Base-by-base conservation (phyloP, 2,797 vertebrate species). In the Gallirallus australis region DNA sequence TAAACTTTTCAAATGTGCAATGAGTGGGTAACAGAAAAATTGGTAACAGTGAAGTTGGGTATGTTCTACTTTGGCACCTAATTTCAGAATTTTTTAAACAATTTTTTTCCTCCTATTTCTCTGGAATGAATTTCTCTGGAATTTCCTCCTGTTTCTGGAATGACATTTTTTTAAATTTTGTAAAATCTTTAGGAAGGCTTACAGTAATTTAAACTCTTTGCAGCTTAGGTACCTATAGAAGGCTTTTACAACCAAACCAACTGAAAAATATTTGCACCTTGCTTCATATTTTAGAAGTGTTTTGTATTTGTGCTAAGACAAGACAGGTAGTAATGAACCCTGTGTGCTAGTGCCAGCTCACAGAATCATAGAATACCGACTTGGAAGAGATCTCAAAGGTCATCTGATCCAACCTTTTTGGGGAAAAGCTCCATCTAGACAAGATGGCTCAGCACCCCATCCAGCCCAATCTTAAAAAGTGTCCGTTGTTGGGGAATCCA, bases 1-100 rank as follows among this genome's bases (percentile, higher is more conserved):
- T 81, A 28, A 83, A 92, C 65, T 96, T 90, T 72, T 91, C 70
- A 89, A 75, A 63, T 64, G 76, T 77, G 57, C 94, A 53, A 27
- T 82, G 85, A 47, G 54, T 91, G 56, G 42, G 54, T 76, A 80
- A 54, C 50, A 87, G 83, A 61, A 64, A 35, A 86, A 23, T 52
- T 6, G 5, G 48, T 78, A 78, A 35, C 31, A 53, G 63, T 39
- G 76, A 79, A 93, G 68, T 75, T 3, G 45, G 54, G 30, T 94
- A 14, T 75, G 60, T 73, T 85, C 64, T n/a, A 28, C 61, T 83
- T 75, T 27, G 54, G 11, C 40, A 33, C 56, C 61, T 59, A n/a
- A 59, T 65, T 82, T 77, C 89, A 80, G 42, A 76, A 10, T 45
- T 45, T 45, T 70, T 79, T 47, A 89, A 86, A 73, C 33, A 60